These are phyloP conservation scores for Drosophila nikananu DNA, from an alignment of 1,140 invertebrate species.

Conservation along the genomic window DNA sequence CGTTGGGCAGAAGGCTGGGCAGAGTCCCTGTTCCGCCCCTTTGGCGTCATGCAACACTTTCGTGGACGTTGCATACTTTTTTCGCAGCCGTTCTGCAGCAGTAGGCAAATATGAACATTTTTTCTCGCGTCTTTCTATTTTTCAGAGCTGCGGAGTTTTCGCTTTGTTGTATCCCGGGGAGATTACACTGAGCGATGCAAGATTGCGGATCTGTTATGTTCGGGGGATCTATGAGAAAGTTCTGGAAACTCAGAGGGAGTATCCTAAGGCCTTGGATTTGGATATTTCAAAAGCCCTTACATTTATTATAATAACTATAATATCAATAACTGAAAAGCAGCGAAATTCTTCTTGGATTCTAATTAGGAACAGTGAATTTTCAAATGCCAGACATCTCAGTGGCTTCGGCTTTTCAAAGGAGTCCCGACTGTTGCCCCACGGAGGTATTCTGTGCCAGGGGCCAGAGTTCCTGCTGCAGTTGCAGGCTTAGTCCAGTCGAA, in stretches of 20 bases:
- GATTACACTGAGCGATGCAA: slow-evolving; percentile 31
- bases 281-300: too few species aligned
- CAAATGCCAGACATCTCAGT: neutral
- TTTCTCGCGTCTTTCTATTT: slow-evolving; percentile 58
- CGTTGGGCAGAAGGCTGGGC: neutral
- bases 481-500: slow-evolving; percentile 48
- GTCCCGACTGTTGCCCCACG: neutral
- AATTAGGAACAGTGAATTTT: neutral
- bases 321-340: too few species aligned
- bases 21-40: slow-evolving; percentile 38
- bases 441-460: neutral
- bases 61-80: slow-evolving; percentile 48
- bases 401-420: neutral
- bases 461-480: slow-evolving; percentile 18
- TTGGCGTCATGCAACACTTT: slow-evolving; percentile 66
- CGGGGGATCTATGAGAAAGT: neutral
- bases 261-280: too few species aligned
- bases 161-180: slow-evolving; percentile 28
- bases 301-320: neutral
- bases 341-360: too few species aligned
- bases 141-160: slow-evolving; percentile 52
- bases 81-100: slow-evolving; percentile 47
- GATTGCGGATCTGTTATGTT: neutral
- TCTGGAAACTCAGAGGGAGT: neutral
- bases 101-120: slow-evolving; percentile 62